Evolutionary conservation across 2,797 vertebrate species (phyloP), one percentile per base, ranked within the genome.

Genomic region (Anas bernieri): DNA sequence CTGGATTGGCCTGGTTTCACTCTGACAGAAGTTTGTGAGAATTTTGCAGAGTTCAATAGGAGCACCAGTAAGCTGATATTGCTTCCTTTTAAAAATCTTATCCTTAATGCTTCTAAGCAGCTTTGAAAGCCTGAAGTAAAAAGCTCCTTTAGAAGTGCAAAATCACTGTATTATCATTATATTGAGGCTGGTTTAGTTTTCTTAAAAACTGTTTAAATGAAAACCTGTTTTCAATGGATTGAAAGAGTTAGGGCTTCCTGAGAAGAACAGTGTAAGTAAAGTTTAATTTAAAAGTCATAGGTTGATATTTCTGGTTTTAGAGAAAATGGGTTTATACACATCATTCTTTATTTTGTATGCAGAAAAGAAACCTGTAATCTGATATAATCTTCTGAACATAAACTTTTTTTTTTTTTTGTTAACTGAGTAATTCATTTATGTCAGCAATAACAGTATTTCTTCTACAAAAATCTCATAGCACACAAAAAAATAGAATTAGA

Each of bases 211-310:
- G 2, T 50, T 88, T 88, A 55, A 86, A 87, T 77, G 26, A 69
- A 91, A 81, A 46, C 3, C 2, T 68, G 3, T 37, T 83, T 88
- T 69, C 64, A 83, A 26, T 75, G 26, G 35, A 83, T 79, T 59
- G 17, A 67, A 88, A 70, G 56, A 59, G 7, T 61, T 35, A 67
- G 7, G 16, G 16, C 7, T 67, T 85, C 26, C 52, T 41, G 37
- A 83, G 30, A 94, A 92, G 45, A 78, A 35, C 9, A 17, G 11
- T 5, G 2, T 45, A 58, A 58, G 18, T 73, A 35, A 83, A 69
- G 48, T 89, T 90, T 92, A 91, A 92, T 90, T 94, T 91, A 64
- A 90, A 90, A 93, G 26, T 41, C 63, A 73, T 17, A 58, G 41
- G 63, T 62, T 95, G 90, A 63, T 94, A 87, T 88, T 90, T 83